Conservation (phyloP, 1,140 invertebrate species). For the Trialeurodes vaporariorum region DNA sequence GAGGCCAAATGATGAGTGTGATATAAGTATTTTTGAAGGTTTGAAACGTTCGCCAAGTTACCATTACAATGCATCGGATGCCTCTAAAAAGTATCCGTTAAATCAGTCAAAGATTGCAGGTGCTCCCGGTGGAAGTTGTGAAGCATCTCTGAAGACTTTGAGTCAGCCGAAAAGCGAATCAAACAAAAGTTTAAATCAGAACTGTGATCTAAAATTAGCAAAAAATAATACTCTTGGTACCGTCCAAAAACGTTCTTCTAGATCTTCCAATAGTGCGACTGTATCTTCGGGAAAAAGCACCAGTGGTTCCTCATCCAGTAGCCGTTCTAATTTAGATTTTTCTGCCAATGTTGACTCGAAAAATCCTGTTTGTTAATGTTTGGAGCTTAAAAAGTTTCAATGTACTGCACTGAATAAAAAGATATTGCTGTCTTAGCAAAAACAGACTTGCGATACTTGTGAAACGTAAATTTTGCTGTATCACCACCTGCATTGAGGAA, state of each 20-base stretch:
- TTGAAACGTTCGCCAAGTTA: not conserved
- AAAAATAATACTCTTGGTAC: not conserved
- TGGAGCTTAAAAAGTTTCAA: too few species aligned
- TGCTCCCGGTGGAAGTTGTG: not conserved
- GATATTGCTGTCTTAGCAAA: too few species aligned
- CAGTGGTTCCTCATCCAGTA: not conserved
- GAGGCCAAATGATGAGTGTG: not conserved
- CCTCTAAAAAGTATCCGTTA: not conserved
- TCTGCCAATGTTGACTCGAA: not conserved
- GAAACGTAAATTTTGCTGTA: too few species aligned
- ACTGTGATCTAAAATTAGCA: not conserved
- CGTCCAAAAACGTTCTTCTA: not conserved
- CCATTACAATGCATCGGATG: not conserved
- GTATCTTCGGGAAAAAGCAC: not conserved
- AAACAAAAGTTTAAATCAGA: not conserved
- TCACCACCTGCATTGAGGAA: too few species aligned
- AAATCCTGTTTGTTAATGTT: not conserved
- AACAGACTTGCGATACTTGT: too few species aligned
- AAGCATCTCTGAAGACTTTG: not conserved
- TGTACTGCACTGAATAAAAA: too few species aligned
- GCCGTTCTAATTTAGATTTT: not conserved
- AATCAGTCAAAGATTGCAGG: not conserved
- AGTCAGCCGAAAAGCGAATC: not conserved
- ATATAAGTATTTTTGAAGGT: not conserved
- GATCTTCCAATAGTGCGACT: not conserved